phyloP scores from a whole-genome alignment of 37 sponge, comb jelly and placozoan genomes.

The Crambe crambe region DNA sequence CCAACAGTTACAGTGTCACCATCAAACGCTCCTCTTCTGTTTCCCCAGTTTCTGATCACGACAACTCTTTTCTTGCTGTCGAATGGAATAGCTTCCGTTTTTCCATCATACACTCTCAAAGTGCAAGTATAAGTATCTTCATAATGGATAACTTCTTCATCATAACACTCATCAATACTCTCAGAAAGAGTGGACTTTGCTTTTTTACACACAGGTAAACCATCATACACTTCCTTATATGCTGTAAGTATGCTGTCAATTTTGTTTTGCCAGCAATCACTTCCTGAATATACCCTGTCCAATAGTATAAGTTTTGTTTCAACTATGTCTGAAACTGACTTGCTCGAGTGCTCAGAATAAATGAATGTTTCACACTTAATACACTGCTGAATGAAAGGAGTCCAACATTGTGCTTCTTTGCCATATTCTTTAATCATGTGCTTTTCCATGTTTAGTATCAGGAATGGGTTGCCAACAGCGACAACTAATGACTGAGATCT shows the following conservation, averaged over 20 bases:
- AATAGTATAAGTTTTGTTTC: not conserved
- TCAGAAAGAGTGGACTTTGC: too few species aligned
- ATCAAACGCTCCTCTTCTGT: conserved; percentile 66
- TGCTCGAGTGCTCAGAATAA: conserved; percentile 6
- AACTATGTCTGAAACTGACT: not conserved
- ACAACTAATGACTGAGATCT: too few species aligned
- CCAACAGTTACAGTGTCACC: conserved; percentile 53
- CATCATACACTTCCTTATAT: conserved; percentile 26
- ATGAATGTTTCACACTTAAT: conserved; percentile 12
- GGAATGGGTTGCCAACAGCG: conserved; percentile 59
- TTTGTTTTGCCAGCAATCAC: not conserved
- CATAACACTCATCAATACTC: conserved; percentile 7
- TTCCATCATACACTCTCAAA: not conserved
- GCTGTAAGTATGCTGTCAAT: conserved; percentile 34
- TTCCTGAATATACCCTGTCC: not conserved
- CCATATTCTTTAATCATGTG: too few species aligned
- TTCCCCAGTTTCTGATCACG: conserved; percentile 29
- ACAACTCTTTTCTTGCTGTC: conserved; percentile 19
- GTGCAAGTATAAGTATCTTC: conserved; percentile 13
- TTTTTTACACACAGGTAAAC: not conserved
- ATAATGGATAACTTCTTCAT: too few species aligned
- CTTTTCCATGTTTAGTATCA: not conserved
- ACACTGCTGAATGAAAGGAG: conserved; percentile 39
- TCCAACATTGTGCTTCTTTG: conserved; percentile 45
- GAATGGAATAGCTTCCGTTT: conserved; percentile 47